Conservation (phyloP, 1,140 invertebrate species). For the Wasmannia auropunctata region DNA sequence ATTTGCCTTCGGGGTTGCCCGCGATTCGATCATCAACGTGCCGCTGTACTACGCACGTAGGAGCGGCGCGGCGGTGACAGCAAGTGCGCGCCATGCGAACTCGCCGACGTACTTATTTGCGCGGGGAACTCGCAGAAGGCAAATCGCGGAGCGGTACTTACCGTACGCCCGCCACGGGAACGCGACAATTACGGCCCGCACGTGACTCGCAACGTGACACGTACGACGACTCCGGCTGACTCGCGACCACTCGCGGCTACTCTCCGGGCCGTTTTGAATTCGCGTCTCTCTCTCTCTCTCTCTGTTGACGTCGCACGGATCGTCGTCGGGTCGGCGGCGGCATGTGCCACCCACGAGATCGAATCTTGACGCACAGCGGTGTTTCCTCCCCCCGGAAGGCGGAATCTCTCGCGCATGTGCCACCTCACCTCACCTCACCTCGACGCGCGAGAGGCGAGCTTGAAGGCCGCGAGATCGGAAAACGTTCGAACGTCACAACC, state of each 20-base stretch:
- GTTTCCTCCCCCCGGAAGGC: background rate
- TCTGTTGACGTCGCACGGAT: background rate
- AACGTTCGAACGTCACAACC: too few relatives aligned
- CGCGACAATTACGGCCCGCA: background rate
- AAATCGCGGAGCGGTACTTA: background rate
- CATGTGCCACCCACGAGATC: background rate
- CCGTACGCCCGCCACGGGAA: background rate
- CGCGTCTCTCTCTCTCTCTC: background rate
- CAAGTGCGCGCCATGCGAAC: background rate
- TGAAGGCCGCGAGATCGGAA: too few relatives aligned
- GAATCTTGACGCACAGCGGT: background rate
- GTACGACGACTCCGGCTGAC: too few relatives aligned
- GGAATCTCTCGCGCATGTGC: background rate
- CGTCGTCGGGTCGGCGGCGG: background rate
- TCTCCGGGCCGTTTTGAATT: background rate
- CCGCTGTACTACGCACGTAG: background rate
- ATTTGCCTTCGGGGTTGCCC: background rate
- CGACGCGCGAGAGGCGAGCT: too few relatives aligned
- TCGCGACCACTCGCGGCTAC: background rate
- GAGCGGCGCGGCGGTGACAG: too few relatives aligned
- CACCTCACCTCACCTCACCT: background rate
- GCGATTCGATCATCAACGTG: background rate
- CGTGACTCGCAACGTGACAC: slow-evolving; percentile 2
- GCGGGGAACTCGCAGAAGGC: background rate
- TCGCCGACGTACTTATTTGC: background rate